Evolutionary conservation across 2,888 invertebrate species (phyloP).

Genomic region (Altica lythri): DNA sequence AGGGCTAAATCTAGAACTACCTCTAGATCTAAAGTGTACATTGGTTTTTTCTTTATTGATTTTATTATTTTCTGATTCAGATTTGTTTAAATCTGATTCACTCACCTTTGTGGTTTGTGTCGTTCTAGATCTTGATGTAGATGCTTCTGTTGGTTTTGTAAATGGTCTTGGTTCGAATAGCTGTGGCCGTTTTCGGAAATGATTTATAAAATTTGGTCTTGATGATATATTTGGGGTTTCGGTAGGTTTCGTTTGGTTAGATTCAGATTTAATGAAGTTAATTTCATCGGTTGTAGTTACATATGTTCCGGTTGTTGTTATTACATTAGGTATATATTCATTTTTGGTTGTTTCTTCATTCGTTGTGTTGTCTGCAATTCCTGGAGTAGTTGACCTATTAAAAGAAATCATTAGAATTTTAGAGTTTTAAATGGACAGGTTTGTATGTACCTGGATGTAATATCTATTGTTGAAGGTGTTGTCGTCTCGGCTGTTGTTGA

Average conservation of each 20-base stretch:
- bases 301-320: constrained; percentile 22
- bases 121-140: constrained; percentile 47
- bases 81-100: constrained; percentile 46
- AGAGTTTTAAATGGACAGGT: background rate
- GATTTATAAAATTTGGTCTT: constrained; percentile 26
- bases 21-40: constrained; percentile 37
- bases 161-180: constrained; percentile 52
- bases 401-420: constrained; percentile 10
- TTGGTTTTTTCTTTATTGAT: constrained; percentile 17
- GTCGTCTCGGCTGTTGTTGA: constrained; percentile 13
- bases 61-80: constrained; percentile 33
- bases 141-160: constrained; percentile 43
- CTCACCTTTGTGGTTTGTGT: constrained; percentile 60
- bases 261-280: constrained; percentile 20
- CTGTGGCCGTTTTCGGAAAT: constrained; percentile 41
- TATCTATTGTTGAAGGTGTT: constrained; percentile 3
- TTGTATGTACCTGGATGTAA: constrained; percentile 21
- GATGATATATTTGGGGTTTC: constrained; percentile 20
- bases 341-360: constrained; percentile 15
- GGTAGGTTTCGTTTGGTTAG: constrained; percentile 15
- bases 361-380: background rate
- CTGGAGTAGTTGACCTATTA: constrained; percentile 4
- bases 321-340: constrained; percentile 18
- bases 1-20: constrained; percentile 43
- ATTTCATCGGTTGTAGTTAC: constrained; percentile 20